Conservation (phyloP, 2,888 invertebrate genomes). For the Rotaria socialis region DNA sequence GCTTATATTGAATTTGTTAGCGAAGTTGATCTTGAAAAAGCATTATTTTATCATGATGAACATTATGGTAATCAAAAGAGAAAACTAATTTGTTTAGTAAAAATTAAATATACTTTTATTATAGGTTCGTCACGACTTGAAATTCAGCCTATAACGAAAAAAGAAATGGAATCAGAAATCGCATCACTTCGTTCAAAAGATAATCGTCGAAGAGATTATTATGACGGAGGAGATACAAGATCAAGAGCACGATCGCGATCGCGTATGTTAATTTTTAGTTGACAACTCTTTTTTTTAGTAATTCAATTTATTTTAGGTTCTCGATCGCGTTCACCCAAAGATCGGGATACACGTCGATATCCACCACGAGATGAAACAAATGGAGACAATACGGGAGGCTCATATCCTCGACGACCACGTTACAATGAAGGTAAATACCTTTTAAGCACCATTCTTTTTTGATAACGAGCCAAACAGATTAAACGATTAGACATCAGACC, state of each 20-base stretch:
- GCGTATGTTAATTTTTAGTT: background rate
- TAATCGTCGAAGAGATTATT: background rate
- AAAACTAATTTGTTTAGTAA: too few species aligned
- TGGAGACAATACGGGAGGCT: background rate
- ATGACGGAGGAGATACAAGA: background rate
- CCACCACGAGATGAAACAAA: conserved; percentile 4
- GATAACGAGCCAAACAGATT: too few species aligned
- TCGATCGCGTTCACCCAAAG: conserved; percentile 11
- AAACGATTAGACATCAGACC: too few species aligned
- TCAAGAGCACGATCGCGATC: background rate
- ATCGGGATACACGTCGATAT: conserved; percentile 6
- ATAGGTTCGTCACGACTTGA: conserved; percentile 1
- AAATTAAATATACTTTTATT: background rate
- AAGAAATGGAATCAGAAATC: conserved; percentile 23
- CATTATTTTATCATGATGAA: conserved; percentile 42
- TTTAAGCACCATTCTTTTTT: too few species aligned
- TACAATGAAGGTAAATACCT: background rate
- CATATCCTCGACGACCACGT: conserved; percentile 25
- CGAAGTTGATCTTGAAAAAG: conserved; percentile 44
- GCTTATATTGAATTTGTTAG: conserved; percentile 42
- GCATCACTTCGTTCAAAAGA: conserved; percentile 6
- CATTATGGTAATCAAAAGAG: conserved; percentile 27
- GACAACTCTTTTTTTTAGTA: background rate
- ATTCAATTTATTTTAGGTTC: background rate
- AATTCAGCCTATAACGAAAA: conserved; percentile 15